Conservation (phyloP, 2,888 invertebrate species). For the Taenaris catops region DNA sequence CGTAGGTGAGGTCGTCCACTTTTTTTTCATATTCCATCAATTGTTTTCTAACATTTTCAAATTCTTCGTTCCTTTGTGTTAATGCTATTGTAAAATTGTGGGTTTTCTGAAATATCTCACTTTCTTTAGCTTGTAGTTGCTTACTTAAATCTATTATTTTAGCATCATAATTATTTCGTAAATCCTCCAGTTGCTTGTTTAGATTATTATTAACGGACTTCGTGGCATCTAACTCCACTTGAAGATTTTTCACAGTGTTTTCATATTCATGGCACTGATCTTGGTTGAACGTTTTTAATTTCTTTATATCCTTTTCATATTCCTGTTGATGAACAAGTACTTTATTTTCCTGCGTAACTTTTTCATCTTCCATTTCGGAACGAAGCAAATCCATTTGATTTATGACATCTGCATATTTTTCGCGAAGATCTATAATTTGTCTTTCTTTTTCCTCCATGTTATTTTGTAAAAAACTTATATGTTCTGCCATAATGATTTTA, state of each 20-base stretch:
- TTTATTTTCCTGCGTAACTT: conserved; percentile 61
- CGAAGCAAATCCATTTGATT: conserved; percentile 60
- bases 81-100: conserved; percentile 51
- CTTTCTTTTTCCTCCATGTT: conserved; percentile 69
- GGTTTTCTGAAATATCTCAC: conserved; percentile 60
- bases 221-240: conserved; percentile 39
- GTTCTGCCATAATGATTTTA: conserved; percentile 57
- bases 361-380: conserved; percentile 70
- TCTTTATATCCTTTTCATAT: conserved; percentile 56
- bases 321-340: conserved; percentile 63
- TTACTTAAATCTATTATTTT: conserved; percentile 43
- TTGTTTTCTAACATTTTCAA: conserved; percentile 58
- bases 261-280: conserved; percentile 37
- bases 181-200: conserved; percentile 38
- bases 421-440: conserved; percentile 54
- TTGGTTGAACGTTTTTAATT: conserved; percentile 40
- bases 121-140: conserved; percentile 53
- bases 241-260: conserved; percentile 35
- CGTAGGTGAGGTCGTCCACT: conserved; percentile 68
- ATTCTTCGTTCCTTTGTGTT: conserved; percentile 58
- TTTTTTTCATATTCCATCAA: conserved; percentile 60
- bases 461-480: conserved; percentile 56
- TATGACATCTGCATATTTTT: conserved; percentile 58
- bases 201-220: conserved; percentile 44
- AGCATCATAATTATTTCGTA: conserved; percentile 33